phyloP scores from a whole-genome alignment of 2,797 vertebrate genomes.

The Phalloptychus januarius region DNA sequence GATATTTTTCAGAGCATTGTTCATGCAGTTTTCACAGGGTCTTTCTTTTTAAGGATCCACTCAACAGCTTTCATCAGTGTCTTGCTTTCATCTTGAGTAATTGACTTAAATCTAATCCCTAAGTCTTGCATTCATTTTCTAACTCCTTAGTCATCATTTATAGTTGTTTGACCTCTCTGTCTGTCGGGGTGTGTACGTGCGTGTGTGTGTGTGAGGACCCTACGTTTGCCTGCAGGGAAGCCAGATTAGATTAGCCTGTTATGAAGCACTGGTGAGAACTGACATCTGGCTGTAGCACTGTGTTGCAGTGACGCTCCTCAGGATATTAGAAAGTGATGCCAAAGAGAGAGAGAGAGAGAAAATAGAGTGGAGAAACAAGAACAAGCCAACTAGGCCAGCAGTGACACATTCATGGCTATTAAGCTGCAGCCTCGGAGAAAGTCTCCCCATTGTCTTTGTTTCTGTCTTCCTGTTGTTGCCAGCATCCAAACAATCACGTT shows the following conservation, averaged over 20 bases:
- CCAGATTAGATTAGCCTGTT: constrained; percentile 66
- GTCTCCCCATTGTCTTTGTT: constrained; percentile 19
- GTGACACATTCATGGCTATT: constrained; percentile 49
- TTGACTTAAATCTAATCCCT: constrained; percentile 26
- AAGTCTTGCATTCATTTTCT: constrained; percentile 36
- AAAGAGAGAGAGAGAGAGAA: constrained; percentile 55
- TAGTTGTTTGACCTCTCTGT: constrained; percentile 21
- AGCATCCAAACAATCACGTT: background rate
- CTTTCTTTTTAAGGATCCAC: background rate
- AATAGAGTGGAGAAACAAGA: constrained; percentile 52
- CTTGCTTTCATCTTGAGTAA: background rate
- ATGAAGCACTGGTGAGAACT: constrained; percentile 63
- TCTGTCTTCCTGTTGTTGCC: constrained; percentile 5
- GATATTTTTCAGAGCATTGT: background rate
- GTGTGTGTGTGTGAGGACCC: constrained; percentile 14
- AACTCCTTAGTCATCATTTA: constrained; percentile 31
- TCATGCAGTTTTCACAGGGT: background rate
- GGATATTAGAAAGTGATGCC: constrained; percentile 66
- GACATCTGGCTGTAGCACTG: constrained; percentile 68
- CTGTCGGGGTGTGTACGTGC: constrained; percentile 15
- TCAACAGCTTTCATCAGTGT: constrained; percentile 10
- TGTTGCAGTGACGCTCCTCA: constrained; percentile 61
- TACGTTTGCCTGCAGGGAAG: constrained; percentile 39
- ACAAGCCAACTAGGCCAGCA: constrained; percentile 67
- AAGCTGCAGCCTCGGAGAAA: constrained; percentile 40